Base-by-base conservation (phyloP, 2,888 invertebrate genomes). In the Proisotoma minuta region DNA sequence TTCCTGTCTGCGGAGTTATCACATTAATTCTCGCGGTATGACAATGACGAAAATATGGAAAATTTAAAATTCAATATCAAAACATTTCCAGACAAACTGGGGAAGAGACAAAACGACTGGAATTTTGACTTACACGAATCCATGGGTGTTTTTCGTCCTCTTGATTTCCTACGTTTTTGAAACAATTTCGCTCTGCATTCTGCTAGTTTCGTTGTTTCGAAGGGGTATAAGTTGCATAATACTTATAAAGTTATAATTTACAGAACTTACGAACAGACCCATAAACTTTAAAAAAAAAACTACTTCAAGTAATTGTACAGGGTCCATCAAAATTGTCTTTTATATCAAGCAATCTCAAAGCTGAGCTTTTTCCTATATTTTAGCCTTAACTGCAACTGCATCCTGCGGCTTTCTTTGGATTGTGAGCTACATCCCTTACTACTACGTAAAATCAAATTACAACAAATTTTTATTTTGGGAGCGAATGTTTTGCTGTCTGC, bases 361-460 rank as follows among this genome's bases (percentile, higher is more conserved):
- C n/a, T n/a, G n/a, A n/a, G n/a, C n/a, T n/a, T n/a, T n/a, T n/a
- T n/a, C n/a, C n/a, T n/a, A n/a, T n/a, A n/a, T 49, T 53, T 5
- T 52, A 65, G 65, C 62, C 2, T 48, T 24, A 3, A 65, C 65
- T 5, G 65, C 62, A 8, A 59, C 62, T n/a, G 59, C 59, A 10
- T 50, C 61, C n/a, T 47, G 56, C 2, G 51, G 57, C 5, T 57
- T 65, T 49, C 34, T 65, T 8, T 59, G 57, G 57, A 53, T 51
- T 4, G 57, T 52, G 0, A 28, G 57, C 3, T 65, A 57, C 29
- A 28, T 60, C 3, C 65, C 65, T 1, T 65, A 65, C 53, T 40
- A 57, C 23, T 65, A 65, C 53, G 28, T 62, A 1, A 58, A 62
- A 27, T 23, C 15, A 8, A 29, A 52, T 26, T 57, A 56, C 53